A percentile compares a stretch with the other conserved stretches of the same genome.
Evolutionary conservation across 2,888 invertebrate genomes (phyloP).

Genomic region (Molorchus minor): DNA sequence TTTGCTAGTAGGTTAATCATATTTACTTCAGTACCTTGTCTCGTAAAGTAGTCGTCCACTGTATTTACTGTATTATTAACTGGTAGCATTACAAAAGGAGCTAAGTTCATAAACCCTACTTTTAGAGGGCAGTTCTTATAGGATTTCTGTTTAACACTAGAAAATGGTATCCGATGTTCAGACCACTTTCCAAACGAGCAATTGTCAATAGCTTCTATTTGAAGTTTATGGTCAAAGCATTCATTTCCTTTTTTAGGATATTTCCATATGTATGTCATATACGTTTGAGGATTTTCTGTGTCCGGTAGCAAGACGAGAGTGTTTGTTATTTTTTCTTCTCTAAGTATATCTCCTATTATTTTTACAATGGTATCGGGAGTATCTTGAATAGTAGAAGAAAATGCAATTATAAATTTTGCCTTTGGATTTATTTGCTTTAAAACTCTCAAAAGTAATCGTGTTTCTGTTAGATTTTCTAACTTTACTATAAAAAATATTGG

Average conservation of each 20-base stretch:
- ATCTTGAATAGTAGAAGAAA: no score
- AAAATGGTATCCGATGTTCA: neutral
- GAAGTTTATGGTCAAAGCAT: neutral
- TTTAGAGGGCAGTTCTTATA: constrained; percentile 15
- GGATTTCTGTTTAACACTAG: neutral
- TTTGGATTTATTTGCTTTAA: constrained; percentile 12
- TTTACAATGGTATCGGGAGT: no score
- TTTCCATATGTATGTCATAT: neutral
- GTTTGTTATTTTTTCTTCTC: constrained; percentile 8
- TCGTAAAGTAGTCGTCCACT: constrained; percentile 14
- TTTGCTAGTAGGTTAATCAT: constrained; percentile 38
- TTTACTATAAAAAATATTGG: constrained; percentile 5
- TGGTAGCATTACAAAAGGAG: constrained; percentile 52
- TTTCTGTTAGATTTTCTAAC: neutral
- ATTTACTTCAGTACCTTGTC: constrained; percentile 40
- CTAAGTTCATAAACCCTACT: constrained; percentile 40
- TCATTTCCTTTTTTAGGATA: neutral
- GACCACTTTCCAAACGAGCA: constrained; percentile 23
- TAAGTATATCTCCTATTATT: no score
- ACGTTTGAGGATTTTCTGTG: neutral
- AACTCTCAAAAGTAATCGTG: neutral
- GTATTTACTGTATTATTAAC: constrained; percentile 20
- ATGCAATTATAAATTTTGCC: constrained; percentile 4
- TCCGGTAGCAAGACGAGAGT: neutral
- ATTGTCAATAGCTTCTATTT: constrained; percentile 5